Evolutionary conservation across 2,113 vertebrate genomes (phyloP), one percentile per base, ranked within the genome.

Genomic region (Ibidorhyncha struthersii): DNA sequence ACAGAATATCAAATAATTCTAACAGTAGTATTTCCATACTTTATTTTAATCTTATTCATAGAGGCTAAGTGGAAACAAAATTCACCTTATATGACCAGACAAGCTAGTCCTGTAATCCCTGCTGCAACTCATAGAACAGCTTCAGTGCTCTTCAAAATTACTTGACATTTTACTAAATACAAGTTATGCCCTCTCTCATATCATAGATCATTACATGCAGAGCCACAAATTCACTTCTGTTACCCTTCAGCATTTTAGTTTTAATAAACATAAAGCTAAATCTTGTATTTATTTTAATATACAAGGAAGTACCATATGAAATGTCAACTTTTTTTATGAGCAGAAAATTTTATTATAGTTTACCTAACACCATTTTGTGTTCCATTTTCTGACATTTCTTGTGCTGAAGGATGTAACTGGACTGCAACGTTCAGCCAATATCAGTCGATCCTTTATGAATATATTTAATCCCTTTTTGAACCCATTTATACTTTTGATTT

Each of bases 21-120:
- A 82, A 65, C 40, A 91, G 58, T 14, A 74, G 18, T 63, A 84
- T 67, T 95, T 81, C 83, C 52, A 86, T 92, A 86, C 34, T 90
- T 93, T 41, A 88, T 92, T 96, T 88, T 93, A 63, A 91, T 92
- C 63, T 92, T 89, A 89, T 41, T 91, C 56, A 83, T 15, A 83
- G 76, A 89, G 14, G 41, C 8, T 0, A 91, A 90, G 25, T 66
- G 18, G 79, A 88, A 97, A 86, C 86, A 8, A 92, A 92, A 86
- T 63, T 95, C 55, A 90, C 94, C 83, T 92, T 74, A 47, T 20
- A n/a, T 56, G 76, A 89, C 86, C 72, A 93, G 76, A 78, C 73
- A 90, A 88, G 84, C 15, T 23, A 49, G n/a, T 63, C 52, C 27
- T 45, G 41, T 67, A 93, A 84, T 43, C 67, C 36, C 86, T 36